Conservation (phyloP, 2,888 invertebrate genomes). For the Protodeltote pygarga region DNA sequence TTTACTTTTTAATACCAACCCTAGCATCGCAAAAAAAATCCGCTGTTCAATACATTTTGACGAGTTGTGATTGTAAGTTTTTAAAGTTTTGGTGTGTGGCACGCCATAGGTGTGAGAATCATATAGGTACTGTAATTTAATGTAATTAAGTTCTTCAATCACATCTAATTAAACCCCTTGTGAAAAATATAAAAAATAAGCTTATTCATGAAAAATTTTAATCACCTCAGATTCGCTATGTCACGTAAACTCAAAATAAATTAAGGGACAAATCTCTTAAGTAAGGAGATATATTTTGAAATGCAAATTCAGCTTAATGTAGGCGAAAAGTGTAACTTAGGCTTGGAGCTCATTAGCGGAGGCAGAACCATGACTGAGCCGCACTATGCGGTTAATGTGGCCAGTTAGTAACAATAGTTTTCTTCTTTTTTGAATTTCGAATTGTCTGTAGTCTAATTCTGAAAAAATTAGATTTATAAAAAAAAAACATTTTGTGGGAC, state of each 20-base stretch:
- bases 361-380: conserved; percentile 31
- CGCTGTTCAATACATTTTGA: too few species aligned
- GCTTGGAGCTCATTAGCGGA: conserved; percentile 36
- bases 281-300: conserved; percentile 41
- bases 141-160: too few species aligned
- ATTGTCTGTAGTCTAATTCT: conserved; percentile 15
- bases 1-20: too few species aligned
- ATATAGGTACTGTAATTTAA: too few species aligned
- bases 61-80: too few species aligned
- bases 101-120: too few species aligned
- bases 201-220: conserved; percentile 21
- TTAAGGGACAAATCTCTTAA: conserved; percentile 42
- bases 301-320: conserved; percentile 42
- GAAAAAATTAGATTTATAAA: not conserved
- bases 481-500: not conserved
- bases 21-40: too few species aligned
- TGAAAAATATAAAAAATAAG: not conserved
- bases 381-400: conserved; percentile 31
- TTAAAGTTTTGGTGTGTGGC: too few species aligned
- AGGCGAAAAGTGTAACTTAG: conserved; percentile 26
- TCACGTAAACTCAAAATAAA: conserved; percentile 42
- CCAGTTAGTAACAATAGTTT: conserved; percentile 27
- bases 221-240: conserved; percentile 17
- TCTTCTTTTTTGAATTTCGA: conserved; percentile 10
- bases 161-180: not conserved